Conservation (phyloP, 2,113 vertebrate species). For the Turdus rufiventris region DNA sequence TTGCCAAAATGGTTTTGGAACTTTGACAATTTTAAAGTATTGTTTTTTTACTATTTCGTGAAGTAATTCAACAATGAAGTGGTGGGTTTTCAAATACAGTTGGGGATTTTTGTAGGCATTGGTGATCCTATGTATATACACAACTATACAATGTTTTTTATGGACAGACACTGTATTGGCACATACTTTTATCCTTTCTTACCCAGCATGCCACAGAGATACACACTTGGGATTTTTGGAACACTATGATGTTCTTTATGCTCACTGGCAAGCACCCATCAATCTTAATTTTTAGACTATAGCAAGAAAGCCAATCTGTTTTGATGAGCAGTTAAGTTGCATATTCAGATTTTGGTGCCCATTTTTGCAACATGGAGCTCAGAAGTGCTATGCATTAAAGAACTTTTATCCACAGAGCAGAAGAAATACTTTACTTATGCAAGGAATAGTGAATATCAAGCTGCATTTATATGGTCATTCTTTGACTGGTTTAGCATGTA, state of each 20-base stretch:
- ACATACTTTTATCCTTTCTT: background rate
- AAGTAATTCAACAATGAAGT: background rate
- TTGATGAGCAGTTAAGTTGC: background rate
- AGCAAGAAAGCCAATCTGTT: background rate
- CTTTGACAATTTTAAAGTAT: background rate
- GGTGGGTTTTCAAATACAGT: background rate
- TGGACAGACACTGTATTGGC: background rate
- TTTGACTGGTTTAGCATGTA: background rate
- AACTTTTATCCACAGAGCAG: background rate
- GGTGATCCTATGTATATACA: background rate
- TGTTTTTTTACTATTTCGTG: background rate
- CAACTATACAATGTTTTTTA: background rate
- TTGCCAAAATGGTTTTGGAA: background rate
- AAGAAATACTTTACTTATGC: background rate
- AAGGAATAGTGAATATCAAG: background rate
- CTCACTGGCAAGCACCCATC: background rate
- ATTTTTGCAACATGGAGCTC: background rate
- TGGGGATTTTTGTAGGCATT: background rate
- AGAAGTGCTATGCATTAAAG: background rate
- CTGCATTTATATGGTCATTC: background rate
- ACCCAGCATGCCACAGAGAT: background rate
- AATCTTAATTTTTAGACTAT: background rate
- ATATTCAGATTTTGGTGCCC: background rate
- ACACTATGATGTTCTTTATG: background rate
- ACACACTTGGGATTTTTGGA: background rate